Base-by-base conservation (phyloP, 2,113 vertebrate genomes). In the Anoplopoma fimbria region DNA sequence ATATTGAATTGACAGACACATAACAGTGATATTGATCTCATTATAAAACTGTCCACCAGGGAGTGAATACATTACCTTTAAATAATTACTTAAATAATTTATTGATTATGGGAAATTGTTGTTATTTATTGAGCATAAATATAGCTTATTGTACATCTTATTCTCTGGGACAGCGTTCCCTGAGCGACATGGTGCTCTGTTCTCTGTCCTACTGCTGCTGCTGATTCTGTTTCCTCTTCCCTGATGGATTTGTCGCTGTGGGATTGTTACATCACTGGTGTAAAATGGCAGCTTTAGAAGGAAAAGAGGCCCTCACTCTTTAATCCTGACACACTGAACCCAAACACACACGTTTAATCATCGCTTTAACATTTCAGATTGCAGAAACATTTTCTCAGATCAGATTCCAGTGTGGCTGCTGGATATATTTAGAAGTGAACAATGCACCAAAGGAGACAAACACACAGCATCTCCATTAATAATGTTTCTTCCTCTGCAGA, bases 191-290 rank as follows among this genome's bases (percentile, higher is more conserved):
- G 4, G 21, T 17, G 9, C 13, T 29, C 7, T 63, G 45, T 21
- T 73, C 27, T 60, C 2, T 21, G 75, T 77, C 62, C 29, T 60
- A 51, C 49, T 1, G 15, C 23, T 57, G 10, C 45, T 36, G 19
- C 15, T 15, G 21, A 27, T 17, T 57, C 53, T 40, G 47, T 25
- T 49, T 71, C 57, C 70, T 70, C 57, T 4, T 5, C 62, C 34
- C n/a, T 77, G 69, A 74, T 58, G 57, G 55, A 86, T 49, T 1
- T 6, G 69, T 82, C 64, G 58, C 69, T 2, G 29, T 33, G 63
- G 84, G 64, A 38, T 10, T 68, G 53, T 73, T 55, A 73, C 34
- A 69, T 77, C 68, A 60, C 0, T 12, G 42, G 19, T 49, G 53
- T 51, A 73, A 78, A 71, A 72, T 57, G 38, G 74, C 3, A 4